These are phyloP conservation scores for Felis catus DNA, from an alignment of 2,113 vertebrate species.

Conservation along the genomic window F.catus_Fca126_mat1.0 CM031429.1:17301501-17302000, in stretches of 20 bases:
- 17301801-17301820: not conserved
- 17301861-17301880: too few species aligned
- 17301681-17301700: too few species aligned
- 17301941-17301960: not conserved
- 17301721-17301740: too few species aligned
- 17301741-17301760: too few species aligned
- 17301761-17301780: too few species aligned
- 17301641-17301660: too few species aligned
- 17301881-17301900: too few species aligned
- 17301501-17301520: not conserved
- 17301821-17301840: not conserved
- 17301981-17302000: not conserved
- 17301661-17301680: too few species aligned
- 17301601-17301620: too few species aligned
- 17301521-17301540: not conserved
- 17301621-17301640: too few species aligned
- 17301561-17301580: not conserved
- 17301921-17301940: not conserved
- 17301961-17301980: not conserved
- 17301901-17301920: conserved; percentile 9
- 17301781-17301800: not conserved
- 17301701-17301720: too few species aligned
- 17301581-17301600: not conserved
- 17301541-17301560: not conserved
- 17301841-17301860: not conserved